phyloP scores from a whole-genome alignment of 2,797 vertebrate genomes.

The Propithecus deckenii region DNA sequence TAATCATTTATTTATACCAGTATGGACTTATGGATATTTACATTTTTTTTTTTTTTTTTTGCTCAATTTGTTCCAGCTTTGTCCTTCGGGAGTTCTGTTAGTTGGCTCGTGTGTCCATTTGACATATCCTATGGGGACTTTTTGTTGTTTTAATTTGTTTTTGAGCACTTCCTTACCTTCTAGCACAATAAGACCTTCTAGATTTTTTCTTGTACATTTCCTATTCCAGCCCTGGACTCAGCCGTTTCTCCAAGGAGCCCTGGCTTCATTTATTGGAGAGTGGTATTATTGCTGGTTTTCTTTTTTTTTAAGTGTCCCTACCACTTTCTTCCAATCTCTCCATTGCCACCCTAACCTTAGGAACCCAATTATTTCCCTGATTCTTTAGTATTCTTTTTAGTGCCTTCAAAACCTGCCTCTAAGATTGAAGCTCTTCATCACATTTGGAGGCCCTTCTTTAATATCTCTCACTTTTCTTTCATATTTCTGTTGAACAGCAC shows the following conservation, averaged over 20 bases:
- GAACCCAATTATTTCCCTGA: not conserved
- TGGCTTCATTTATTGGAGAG: not conserved
- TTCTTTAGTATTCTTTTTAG: not conserved
- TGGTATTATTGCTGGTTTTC: not conserved
- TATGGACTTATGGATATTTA: not conserved
- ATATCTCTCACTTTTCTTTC: not conserved
- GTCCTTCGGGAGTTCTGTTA: not conserved
- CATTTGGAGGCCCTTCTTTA: not conserved
- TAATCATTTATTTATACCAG: not conserved
- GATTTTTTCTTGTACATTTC: not conserved
- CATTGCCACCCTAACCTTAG: not conserved
- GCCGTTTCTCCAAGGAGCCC: not conserved
- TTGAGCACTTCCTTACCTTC: not conserved
- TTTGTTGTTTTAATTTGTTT: not conserved
- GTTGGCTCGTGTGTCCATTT: not conserved
- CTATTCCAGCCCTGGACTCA: not conserved
- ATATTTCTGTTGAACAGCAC: not conserved
- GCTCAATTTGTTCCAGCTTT: not conserved
- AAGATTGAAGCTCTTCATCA: not conserved
- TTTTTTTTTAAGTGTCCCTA: not conserved
- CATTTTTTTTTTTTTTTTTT: slow-evolving; percentile 17
- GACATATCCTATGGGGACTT: not conserved
- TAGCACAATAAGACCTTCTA: not conserved
- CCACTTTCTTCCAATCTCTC: not conserved
- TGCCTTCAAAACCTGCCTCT: not conserved